phyloP scores from a whole-genome alignment of 1,140 invertebrate species.

The Latrodectus geometricus region DNA sequence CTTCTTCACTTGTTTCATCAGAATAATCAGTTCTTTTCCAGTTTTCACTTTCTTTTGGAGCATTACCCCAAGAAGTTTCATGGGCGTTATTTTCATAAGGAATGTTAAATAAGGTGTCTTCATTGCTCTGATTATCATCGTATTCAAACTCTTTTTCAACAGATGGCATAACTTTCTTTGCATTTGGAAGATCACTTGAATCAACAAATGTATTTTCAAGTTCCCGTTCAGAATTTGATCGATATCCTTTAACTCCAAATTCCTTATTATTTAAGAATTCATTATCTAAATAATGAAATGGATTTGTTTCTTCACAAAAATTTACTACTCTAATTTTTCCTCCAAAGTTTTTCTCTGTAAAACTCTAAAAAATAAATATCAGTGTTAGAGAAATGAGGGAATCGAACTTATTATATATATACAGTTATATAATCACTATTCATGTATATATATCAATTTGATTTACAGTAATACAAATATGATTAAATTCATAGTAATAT shows the following conservation, averaged over 20 bases:
- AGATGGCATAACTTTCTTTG: too few species aligned
- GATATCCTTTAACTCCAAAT: neutral
- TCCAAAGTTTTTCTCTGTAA: conserved; percentile 32
- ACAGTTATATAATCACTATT: too few species aligned
- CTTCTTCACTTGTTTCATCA: neutral
- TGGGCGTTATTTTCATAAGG: too few species aligned
- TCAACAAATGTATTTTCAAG: neutral
- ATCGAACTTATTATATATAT: too few species aligned
- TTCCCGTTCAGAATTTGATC: conserved; percentile 14
- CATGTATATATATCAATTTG: too few species aligned
- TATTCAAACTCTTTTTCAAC: neutral
- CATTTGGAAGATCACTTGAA: neutral
- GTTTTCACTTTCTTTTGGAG: neutral
- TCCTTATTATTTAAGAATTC: neutral
- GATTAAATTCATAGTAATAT: too few species aligned
- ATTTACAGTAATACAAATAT: too few species aligned
- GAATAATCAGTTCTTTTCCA: neutral
- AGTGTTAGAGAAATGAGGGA: neutral
- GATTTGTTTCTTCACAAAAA: conserved; percentile 51
- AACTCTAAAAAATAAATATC: conserved; percentile 27
- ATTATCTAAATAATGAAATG: conserved; percentile 19
- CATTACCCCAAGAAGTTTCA: neutral
- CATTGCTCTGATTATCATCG: neutral
- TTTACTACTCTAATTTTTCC: conserved; percentile 33
- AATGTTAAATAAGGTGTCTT: neutral